These are phyloP conservation scores for Diceros bicornis DNA, from an alignment of 2,797 vertebrate genomes.

Conservation along the genomic window DNA sequence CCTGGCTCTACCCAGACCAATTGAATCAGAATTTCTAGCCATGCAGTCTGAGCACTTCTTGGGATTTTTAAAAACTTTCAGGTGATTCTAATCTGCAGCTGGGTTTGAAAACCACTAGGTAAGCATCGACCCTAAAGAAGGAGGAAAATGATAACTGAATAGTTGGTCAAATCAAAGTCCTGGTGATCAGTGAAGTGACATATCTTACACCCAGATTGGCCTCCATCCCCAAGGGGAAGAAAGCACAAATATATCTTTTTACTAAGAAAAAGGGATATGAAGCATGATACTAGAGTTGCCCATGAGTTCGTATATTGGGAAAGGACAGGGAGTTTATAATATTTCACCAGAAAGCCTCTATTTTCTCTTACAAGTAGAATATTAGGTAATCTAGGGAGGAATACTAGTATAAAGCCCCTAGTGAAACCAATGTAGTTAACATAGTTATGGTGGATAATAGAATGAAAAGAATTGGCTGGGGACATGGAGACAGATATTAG, in stretches of 20 bases:
- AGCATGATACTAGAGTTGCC: background rate
- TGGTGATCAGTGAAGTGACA: background rate
- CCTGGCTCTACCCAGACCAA: background rate
- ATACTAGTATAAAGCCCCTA: background rate
- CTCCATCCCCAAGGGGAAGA: background rate
- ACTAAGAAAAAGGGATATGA: background rate
- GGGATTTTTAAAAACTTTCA: background rate
- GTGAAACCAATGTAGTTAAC: background rate
- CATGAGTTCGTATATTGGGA: background rate
- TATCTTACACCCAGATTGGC: background rate
- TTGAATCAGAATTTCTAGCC: background rate
- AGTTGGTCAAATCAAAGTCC: background rate
- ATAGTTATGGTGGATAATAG: background rate
- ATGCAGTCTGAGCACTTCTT: background rate
- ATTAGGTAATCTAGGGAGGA: background rate
- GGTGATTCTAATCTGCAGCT: background rate
- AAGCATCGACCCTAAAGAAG: background rate
- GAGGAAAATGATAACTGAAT: background rate
- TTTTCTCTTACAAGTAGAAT: background rate
- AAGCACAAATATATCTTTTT: background rate
- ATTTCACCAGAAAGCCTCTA: background rate
- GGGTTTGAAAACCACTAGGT: background rate
- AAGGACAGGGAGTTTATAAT: background rate
- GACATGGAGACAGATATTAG: background rate
- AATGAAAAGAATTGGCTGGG: background rate